Percentiles rank a stretch among this genome's conserved stretches.
Conservation (phyloP, 2,888 invertebrate species). For the Aromia moschata region DNA sequence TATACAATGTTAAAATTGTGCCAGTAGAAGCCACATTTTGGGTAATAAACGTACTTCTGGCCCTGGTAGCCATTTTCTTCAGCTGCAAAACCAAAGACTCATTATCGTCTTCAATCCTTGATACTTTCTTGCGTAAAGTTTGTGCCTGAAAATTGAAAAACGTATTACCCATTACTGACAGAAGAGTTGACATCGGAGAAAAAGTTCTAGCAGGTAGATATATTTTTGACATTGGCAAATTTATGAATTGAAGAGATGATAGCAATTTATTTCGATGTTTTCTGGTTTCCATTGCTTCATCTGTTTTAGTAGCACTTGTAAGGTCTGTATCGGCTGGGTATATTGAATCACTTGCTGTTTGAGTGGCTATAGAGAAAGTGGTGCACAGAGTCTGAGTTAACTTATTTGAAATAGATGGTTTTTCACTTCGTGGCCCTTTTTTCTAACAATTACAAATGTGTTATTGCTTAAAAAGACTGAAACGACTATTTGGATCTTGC, state of each 20-base stretch:
- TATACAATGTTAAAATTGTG: conserved; percentile 4
- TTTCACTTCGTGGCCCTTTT: conserved; percentile 8
- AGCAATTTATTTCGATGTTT: conserved; percentile 26
- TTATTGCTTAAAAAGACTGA: not conserved
- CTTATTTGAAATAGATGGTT: conserved; percentile 21
- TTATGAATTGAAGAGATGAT: conserved; percentile 47
- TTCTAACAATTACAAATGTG: conserved; percentile 3
- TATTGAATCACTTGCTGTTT: conserved; percentile 21
- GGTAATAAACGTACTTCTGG: conserved; percentile 73
- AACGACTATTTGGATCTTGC: not conserved
- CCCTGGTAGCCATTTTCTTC: conserved; percentile 93
- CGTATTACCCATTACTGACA: conserved; percentile 58
- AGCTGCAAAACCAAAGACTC: conserved; percentile 94
- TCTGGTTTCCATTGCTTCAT: conserved; percentile 20
- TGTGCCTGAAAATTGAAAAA: conserved; percentile 74
- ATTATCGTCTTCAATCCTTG: conserved; percentile 96
- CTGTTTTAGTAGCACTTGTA: conserved; percentile 17
- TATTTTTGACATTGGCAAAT: conserved; percentile 50
- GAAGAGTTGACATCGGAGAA: conserved; percentile 59
- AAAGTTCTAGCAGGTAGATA: conserved; percentile 49
- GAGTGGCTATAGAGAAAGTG: conserved; percentile 26
- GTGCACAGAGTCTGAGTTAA: conserved; percentile 34
- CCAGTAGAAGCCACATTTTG: conserved; percentile 11
- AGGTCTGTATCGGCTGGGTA: not conserved
- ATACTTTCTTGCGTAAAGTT: conserved; percentile 87